Percentiles rank a stretch among this genome's conserved stretches.
Conservation (phyloP, 2,113 vertebrate genomes). For the Leiothrix lutea region DNA sequence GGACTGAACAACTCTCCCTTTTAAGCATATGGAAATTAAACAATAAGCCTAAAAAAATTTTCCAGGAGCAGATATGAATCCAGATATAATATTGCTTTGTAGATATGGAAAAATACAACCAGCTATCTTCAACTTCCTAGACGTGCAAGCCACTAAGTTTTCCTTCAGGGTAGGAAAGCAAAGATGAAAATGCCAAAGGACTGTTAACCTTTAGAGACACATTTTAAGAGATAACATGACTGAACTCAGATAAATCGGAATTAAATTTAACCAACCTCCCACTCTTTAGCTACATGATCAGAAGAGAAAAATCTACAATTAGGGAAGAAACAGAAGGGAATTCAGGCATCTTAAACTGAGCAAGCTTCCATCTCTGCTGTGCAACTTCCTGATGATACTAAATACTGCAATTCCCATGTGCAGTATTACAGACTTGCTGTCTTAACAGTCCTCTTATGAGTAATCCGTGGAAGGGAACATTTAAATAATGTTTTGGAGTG, state of each 20-base stretch:
- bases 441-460: neutral
- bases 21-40: conserved; percentile 50
- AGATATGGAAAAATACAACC: conserved; percentile 47
- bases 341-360: neutral
- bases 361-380: neutral
- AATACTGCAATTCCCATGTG: neutral
- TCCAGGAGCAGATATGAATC: conserved; percentile 47
- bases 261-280: conserved; percentile 45
- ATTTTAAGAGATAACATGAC: conserved; percentile 30
- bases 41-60: conserved; percentile 21
- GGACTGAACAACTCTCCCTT: neutral
- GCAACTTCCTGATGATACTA: neutral
- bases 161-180: conserved; percentile 26
- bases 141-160: neutral
- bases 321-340: conserved; percentile 23
- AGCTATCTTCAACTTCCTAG: conserved; percentile 1
- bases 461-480: conserved; percentile 18
- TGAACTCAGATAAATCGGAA: conserved; percentile 11
- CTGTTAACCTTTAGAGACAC: conserved; percentile 53
- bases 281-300: neutral
- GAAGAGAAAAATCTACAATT: conserved; percentile 36
- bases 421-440: neutral
- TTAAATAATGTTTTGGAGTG: conserved; percentile 41
- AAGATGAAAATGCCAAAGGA: conserved; percentile 55
- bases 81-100: conserved; percentile 21